Percentiles rank a stretch among this genome's conserved stretches.
These are phyloP conservation scores for Periphyllus acericola DNA, from an alignment of 2,888 invertebrate genomes.

Conservation along the genomic window DNA sequence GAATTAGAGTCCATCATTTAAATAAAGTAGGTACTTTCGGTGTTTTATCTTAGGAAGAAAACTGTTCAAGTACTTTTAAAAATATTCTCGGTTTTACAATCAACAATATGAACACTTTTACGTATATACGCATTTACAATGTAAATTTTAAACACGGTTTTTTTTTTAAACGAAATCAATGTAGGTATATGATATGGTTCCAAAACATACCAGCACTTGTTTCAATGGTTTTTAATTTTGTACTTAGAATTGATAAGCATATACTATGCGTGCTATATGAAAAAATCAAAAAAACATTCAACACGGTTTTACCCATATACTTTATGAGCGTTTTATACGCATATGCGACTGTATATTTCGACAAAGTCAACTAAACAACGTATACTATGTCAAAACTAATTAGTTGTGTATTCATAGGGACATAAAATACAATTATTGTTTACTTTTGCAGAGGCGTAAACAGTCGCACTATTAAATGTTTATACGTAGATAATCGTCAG, in stretches of 20 bases:
- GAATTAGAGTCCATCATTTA: not conserved
- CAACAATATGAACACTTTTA: not conserved
- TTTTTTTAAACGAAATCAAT: not conserved
- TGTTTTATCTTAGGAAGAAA: not conserved
- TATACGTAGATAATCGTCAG: constrained; percentile 1
- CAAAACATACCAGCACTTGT: no score
- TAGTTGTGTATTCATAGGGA: not conserved
- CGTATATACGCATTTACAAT: not conserved
- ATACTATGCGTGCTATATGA: no score
- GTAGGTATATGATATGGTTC: not conserved
- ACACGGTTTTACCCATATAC: not conserved
- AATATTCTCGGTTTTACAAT: not conserved
- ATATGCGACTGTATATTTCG: not conserved
- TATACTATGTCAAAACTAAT: not conserved
- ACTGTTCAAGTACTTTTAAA: not conserved
- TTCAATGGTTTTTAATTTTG: no score
- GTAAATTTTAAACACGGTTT: not conserved
- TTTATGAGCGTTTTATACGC: not conserved
- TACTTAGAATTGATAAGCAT: no score
- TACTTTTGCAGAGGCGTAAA: not conserved
- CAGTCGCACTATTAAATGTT: not conserved
- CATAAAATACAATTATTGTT: not conserved
- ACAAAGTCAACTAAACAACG: not conserved
- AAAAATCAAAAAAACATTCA: not conserved
- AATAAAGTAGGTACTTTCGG: not conserved